Base-by-base conservation (phyloP, 2,888 invertebrate species). In the Stratiomys singularior region DNA sequence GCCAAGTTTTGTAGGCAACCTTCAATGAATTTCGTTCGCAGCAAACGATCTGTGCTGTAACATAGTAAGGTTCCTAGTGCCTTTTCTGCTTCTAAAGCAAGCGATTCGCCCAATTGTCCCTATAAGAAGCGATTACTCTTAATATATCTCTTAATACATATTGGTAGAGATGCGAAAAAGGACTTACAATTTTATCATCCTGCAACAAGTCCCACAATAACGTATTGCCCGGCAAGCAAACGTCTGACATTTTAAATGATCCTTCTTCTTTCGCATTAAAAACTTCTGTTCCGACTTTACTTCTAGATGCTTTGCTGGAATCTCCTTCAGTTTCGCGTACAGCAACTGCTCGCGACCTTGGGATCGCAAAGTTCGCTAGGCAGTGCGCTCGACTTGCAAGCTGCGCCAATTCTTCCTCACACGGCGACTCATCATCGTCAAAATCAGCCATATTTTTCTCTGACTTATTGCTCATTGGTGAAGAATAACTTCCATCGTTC, bases 361-460 rank as follows among this genome's bases (percentile, higher is more conserved):
- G 79, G 27, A 80, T 63, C 13, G 79, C 76, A 64, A 81, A 81
- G 46, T 80, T 85, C 83, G 13, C 84, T 56, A 86, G 84, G 69
- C 86, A 85, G 77, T 78, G 82, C 82, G 91, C 91, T 86, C 92
- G 92, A 67, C 92, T 93, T 0, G 93, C 93, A 63, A 95, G 88
- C 82, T 94, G 91, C 0, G 93, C 94, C 47, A 94, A 86, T 84
- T 94, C 95, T 84, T 95, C 95, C 83, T 96, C 96, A 84, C 95
- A 95, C 0, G 93, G 94, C 9, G 95, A 95, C 83, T 96, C 95
- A 83, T 94, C 93, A 0, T 95, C 96, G 83, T 97, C 97, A 83
- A 97, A 94, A 86, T 97, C 97, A 0, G 96, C 96, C 91, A 97
- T 93, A 86, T 97, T 97, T 82, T 97, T 96, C 83, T 96, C 96